A percentile compares a stretch with the other conserved stretches of the same genome.
phyloP scores from a whole-genome alignment of 2,113 vertebrate species.

The Suricata suricatta region DNA sequence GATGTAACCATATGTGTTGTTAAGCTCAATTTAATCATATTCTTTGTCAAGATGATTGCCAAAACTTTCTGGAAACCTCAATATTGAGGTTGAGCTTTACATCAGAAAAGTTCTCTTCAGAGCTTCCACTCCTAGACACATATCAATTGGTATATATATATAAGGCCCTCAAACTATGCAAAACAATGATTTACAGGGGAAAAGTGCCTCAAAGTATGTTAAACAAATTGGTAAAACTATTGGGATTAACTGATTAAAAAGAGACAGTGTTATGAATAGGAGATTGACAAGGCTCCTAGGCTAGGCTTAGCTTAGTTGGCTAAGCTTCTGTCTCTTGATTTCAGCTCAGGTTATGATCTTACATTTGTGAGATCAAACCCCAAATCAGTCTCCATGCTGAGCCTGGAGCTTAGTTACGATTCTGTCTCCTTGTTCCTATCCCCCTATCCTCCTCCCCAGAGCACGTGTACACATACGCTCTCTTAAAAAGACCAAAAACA shows the following conservation, averaged over 20 bases:
- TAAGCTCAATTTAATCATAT: neutral
- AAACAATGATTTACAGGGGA: neutral
- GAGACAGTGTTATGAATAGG: neutral
- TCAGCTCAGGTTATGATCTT: no score
- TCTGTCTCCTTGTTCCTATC: no score
- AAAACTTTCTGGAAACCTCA: neutral
- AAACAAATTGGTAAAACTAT: neutral
- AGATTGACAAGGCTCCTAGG: neutral
- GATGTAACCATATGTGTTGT: neutral
- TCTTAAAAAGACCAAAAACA: no score
- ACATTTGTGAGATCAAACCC: no score
- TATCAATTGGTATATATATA: neutral
- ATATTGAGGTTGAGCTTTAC: neutral
- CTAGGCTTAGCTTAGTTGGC: no score
- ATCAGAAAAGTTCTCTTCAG: neutral
- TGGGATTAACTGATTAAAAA: neutral
- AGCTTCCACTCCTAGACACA: neutral
- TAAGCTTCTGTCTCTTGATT: no score
- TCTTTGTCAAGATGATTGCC: neutral
- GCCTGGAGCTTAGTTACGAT: no score
- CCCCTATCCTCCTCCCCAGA: no score
- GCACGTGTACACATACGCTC: no score
- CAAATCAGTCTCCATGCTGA: no score
- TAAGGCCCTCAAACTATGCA: neutral
- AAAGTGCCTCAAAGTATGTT: neutral